phyloP scores from a whole-genome alignment of 1,140 invertebrate genomes.

The Asbolus verrucosus region DNA sequence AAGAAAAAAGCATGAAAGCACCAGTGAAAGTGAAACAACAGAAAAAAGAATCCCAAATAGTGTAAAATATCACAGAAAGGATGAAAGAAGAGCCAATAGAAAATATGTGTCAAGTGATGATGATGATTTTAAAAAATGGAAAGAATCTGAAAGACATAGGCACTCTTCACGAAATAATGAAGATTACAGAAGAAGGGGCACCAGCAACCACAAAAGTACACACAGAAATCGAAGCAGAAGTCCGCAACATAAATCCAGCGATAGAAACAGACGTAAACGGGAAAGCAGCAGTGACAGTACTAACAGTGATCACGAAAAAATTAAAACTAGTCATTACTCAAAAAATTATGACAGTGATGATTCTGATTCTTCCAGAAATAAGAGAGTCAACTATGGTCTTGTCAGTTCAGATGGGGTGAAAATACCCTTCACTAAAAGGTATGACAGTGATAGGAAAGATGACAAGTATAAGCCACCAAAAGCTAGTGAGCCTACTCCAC shows the following conservation, averaged over 20 bases:
- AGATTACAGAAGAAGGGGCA: conserved; percentile 33
- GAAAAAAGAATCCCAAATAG: conserved; percentile 46
- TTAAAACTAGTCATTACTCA: conserved; percentile 6
- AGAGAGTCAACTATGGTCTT: conserved; percentile 64
- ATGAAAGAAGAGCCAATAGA: conserved; percentile 44
- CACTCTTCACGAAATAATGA: no score
- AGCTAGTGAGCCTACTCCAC: conserved; percentile 50
- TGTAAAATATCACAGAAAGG: conserved; percentile 1
- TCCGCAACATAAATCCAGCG: conserved; percentile 21
- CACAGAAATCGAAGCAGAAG: conserved; percentile 23
- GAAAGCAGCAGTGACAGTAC: conserved; percentile 11
- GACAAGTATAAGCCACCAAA: conserved; percentile 14
- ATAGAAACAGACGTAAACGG: background rate
- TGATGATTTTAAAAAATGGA: conserved; percentile 42
- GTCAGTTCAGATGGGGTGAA: conserved; percentile 67
- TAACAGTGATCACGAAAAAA: conserved; percentile 35
- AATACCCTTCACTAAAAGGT: conserved; percentile 54
- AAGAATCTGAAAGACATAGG: conserved; percentile 51
- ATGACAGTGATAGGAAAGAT: background rate
- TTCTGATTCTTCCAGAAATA: conserved; percentile 35
- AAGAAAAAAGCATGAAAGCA: conserved; percentile 50
- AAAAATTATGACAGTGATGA: conserved; percentile 50
- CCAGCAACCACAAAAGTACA: no score
- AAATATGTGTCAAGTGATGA: conserved; percentile 38
- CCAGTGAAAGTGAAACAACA: conserved; percentile 33